Evolutionary conservation across 2,888 invertebrate genomes (phyloP), one percentile per base, ranked within the genome.

Genomic region (Acrocera orbiculus): DNA sequence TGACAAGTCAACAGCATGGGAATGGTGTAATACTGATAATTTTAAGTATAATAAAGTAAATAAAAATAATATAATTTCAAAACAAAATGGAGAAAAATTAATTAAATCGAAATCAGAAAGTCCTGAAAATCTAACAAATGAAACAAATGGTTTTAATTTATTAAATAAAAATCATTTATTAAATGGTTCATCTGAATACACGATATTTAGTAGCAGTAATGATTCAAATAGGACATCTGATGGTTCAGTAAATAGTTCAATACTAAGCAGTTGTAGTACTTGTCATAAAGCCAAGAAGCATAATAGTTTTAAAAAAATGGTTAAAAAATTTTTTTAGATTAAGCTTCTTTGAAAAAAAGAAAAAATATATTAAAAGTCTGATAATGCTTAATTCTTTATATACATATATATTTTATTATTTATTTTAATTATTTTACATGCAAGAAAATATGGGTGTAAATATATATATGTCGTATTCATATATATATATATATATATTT

Each of bases 241-340:
- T 15, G 30, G 26, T 31, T 24, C 20, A 36, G 19, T 17, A 16
- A 27, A 16, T 45, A 40, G n/a, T 44, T 43, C 31, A 35, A 43
- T 20, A 30, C 39, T 44, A 30, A 44, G 41, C 22, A 46, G 44
- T 31, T 44, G 47, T 38, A 46, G 47, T 40, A 46, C 46, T 34
- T 47, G 38, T 37, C 36, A n/a, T n/a, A n/a, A n/a, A n/a, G n/a
- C 44, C 42, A 71, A 69, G 48, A 78, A 74, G 54, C 66, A 63
- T 47, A 72, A 73, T 50, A 69, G 75, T 49, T 66, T 83, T 44
- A 80, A 75, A 55, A 76, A 74, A 59, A 72, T 82, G 54, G 69
- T 81, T 52, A 79, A 73, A 47, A 81, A 79, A 65, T 74, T 82
- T 53, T 82, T 82, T 65, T 35, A 34, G 25, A 27, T 8, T 15